A percentile compares a stretch with the other conserved stretches of the same genome.
These are phyloP conservation scores for Chaetodon auriga DNA, from an alignment of 2,113 vertebrate genomes.

Conservation along the genomic window DNA sequence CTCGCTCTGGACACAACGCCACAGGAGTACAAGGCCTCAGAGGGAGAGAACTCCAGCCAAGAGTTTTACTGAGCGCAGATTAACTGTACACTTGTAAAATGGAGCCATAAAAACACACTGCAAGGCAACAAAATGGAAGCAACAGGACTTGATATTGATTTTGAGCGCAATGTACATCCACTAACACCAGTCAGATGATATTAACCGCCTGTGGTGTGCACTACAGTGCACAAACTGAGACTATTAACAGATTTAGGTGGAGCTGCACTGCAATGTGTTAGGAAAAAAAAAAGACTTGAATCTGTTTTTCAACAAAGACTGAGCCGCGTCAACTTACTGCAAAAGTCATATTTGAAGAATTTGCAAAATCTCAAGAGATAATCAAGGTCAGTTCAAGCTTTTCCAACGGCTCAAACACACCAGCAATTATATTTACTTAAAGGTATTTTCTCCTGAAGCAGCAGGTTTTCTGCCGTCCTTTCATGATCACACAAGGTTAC, in stretches of 20 bases:
- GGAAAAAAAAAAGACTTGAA: not conserved
- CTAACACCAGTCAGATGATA: not conserved
- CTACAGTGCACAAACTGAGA: not conserved
- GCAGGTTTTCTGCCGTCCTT: not conserved
- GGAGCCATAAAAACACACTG: conserved; percentile 55
- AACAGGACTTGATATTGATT: conserved; percentile 40
- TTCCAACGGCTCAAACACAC: not conserved
- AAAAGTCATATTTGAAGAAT: not conserved
- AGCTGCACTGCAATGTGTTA: too few relatives aligned
- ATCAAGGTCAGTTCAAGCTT: not conserved
- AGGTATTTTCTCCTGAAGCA: not conserved
- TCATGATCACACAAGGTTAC: not conserved
- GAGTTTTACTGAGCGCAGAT: conserved; percentile 56
- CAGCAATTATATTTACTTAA: not conserved
- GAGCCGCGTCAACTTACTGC: not conserved
- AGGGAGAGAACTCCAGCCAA: conserved; percentile 27
- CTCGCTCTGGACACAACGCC: conserved; percentile 28
- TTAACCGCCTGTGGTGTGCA: not conserved
- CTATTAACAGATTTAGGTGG: not conserved
- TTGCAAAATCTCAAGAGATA: not conserved
- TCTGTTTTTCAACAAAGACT: not conserved
- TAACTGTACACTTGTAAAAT: conserved; percentile 64
- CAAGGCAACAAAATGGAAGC: conserved; percentile 34
- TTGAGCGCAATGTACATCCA: not conserved
- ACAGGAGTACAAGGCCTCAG: conserved; percentile 35